Conservation (phyloP, 2,888 invertebrate genomes). For the Nephrotoma flavescens region DNA sequence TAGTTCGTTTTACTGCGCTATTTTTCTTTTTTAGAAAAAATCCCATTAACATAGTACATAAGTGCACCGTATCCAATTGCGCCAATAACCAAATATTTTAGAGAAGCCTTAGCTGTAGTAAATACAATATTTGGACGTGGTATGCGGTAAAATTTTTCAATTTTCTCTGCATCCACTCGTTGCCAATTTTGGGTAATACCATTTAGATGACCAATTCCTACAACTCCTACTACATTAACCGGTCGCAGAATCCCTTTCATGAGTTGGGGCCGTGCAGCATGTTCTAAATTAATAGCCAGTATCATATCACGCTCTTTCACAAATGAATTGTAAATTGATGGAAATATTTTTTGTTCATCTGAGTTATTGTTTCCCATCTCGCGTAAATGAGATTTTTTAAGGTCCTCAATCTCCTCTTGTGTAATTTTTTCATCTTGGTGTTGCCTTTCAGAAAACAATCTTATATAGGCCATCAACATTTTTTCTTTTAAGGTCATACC, state of each 20-base stretch:
- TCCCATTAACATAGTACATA: not conserved
- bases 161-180: slow-evolving; percentile 11
- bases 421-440: slow-evolving; percentile 9
- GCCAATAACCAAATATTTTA: not conserved
- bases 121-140: not conserved
- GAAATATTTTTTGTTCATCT: slow-evolving; percentile 73
- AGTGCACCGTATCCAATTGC: not conserved
- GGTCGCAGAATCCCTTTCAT: slow-evolving; percentile 21
- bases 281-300: slow-evolving; percentile 66
- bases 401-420: slow-evolving; percentile 78
- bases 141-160: slow-evolving; percentile 12
- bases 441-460: not conserved
- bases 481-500: slow-evolving; percentile 77
- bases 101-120: not conserved
- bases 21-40: not conserved
- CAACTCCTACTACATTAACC: slow-evolving; percentile 72
- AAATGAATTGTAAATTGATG: slow-evolving; percentile 71
- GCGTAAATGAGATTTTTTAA: slow-evolving; percentile 42
- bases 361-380: slow-evolving; percentile 48
- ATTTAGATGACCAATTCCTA: slow-evolving; percentile 83
- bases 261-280: slow-evolving; percentile 33
- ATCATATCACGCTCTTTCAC: slow-evolving; percentile 82
- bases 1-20: not conserved
- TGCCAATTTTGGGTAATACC: slow-evolving; percentile 34
- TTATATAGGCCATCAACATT: slow-evolving; percentile 26